Percentiles rank a stretch among this genome's conserved stretches.
These are phyloP conservation scores for Pelvicachromis taeniatus DNA, from an alignment of 2,113 vertebrate genomes.

Conservation along the genomic window DNA sequence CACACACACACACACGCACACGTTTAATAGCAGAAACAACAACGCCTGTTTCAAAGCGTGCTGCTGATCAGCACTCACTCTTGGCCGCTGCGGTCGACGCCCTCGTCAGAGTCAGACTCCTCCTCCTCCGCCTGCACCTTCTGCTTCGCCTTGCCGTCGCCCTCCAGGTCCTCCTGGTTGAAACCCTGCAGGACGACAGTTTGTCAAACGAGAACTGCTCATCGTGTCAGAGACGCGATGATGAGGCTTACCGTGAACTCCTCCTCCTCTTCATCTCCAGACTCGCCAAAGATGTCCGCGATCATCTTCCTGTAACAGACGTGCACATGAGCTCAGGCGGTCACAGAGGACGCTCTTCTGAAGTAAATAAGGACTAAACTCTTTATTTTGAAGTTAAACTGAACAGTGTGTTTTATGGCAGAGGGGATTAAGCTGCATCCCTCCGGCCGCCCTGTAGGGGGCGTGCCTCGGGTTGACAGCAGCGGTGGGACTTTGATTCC, in stretches of 20 bases:
- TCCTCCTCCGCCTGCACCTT: constrained; percentile 65
- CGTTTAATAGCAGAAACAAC: neutral
- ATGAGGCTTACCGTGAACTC: constrained; percentile 83
- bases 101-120: constrained; percentile 93
- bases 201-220: neutral
- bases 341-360: neutral
- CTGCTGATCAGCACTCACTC: constrained; percentile 73
- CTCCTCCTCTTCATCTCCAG: constrained; percentile 94
- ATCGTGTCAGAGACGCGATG: accelerated
- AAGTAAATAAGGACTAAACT: too few species aligned
- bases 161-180: constrained; percentile 96
- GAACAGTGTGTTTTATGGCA: neutral
- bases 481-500: too few species aligned
- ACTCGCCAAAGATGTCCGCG: constrained; percentile 98
- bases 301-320: constrained; percentile 86
- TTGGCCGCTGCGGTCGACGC: constrained; percentile 80
- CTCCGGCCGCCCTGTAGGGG: neutral
- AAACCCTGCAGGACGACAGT: constrained; percentile 81
- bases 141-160: constrained; percentile 76
- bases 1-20: too few species aligned
- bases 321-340: accelerated
- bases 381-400: neutral
- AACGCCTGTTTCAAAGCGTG: accelerated
- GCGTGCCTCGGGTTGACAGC: too few species aligned
- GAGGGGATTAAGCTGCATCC: accelerated